phyloP scores from a whole-genome alignment of 2,797 vertebrate species.

The Melopsittacus undulatus region DNA sequence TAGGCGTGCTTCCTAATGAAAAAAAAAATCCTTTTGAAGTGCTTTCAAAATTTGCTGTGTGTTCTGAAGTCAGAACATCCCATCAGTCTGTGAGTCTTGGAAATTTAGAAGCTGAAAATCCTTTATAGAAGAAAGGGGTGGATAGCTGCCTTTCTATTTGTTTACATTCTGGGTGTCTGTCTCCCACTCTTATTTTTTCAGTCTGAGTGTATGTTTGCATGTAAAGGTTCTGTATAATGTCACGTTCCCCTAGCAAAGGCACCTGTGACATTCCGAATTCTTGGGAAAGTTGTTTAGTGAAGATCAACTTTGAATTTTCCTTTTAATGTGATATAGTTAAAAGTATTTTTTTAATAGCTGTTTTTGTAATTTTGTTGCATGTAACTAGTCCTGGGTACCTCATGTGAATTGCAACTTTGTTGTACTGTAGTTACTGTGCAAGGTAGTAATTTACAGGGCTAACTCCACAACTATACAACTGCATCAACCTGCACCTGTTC shows the following conservation, averaged over 20 bases:
- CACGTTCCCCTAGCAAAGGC: background rate
- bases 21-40: background rate
- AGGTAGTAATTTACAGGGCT: background rate
- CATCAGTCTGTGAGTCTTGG: background rate
- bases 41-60: background rate
- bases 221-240: background rate
- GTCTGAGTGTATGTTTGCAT: accelerated
- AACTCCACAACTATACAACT: background rate
- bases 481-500: background rate
- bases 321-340: background rate
- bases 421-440: background rate
- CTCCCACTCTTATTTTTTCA: background rate
- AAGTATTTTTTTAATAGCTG: background rate
- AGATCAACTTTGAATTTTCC: background rate
- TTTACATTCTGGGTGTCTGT: background rate
- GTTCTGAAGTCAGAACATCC: background rate
- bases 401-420: background rate
- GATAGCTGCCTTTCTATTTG: background rate
- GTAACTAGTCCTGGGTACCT: background rate
- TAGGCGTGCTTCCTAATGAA: background rate
- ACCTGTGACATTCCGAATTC: background rate
- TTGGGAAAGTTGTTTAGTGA: background rate
- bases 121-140: background rate
- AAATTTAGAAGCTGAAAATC: background rate
- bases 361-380: background rate